These are phyloP conservation scores for Vanacampus margaritifer DNA, from an alignment of 2,113 vertebrate genomes.

Conservation along the genomic window DNA sequence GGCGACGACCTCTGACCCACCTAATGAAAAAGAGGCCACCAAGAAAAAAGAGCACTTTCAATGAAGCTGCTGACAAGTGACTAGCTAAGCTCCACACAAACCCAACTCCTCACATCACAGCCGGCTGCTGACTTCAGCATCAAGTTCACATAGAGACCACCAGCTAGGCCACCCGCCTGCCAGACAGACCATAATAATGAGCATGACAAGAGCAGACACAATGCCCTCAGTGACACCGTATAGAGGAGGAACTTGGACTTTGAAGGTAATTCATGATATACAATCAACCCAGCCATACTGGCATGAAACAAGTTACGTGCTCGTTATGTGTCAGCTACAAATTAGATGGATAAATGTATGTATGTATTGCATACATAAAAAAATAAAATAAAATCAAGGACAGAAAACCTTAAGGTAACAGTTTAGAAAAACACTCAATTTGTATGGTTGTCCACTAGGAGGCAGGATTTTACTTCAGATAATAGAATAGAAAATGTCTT, in stretches of 20 bases:
- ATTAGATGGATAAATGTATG: not conserved
- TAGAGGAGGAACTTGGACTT: conserved; percentile 6
- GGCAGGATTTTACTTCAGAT: not conserved
- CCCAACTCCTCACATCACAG: conserved; percentile 42
- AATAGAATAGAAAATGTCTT: too few relatives aligned
- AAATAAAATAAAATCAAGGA: too few relatives aligned
- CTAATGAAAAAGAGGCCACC: conserved; percentile 71
- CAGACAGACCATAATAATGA: conserved; percentile 63
- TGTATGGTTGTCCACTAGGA: not conserved
- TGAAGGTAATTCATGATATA: not conserved
- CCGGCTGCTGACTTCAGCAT: conserved; percentile 57
- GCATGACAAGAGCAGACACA: conserved; percentile 44
- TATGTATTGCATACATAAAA: not conserved
- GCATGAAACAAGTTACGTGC: not conserved
- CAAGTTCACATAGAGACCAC: conserved; percentile 68
- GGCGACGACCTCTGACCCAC: conserved; percentile 63
- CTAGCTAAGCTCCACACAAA: conserved; percentile 34
- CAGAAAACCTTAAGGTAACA: too few relatives aligned
- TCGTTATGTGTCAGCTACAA: not conserved
- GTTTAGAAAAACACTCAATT: not conserved
- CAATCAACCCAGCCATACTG: not conserved
- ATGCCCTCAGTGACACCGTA: conserved; percentile 43
- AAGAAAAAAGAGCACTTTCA: conserved; percentile 67
- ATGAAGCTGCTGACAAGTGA: conserved; percentile 70
- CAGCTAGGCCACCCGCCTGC: conserved; percentile 42